Base-by-base conservation (phyloP, 2,888 invertebrate species). In the Caenorhabditis sp. region DNA sequence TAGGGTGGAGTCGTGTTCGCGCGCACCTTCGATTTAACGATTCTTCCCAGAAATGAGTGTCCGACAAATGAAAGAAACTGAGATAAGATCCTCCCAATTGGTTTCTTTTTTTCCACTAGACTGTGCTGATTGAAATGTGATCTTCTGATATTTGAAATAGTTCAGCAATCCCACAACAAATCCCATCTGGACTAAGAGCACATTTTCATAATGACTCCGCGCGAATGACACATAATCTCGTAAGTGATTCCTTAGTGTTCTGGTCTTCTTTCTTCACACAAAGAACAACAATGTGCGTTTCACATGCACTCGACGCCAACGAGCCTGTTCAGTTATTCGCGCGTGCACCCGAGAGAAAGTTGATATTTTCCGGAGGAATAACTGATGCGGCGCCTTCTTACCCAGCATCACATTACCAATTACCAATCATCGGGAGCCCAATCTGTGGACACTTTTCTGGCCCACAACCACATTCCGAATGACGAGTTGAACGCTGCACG, bases 361-460 rank as follows among this genome's bases (percentile, higher is more conserved):
- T 70, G 70, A 70, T 70, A 70, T 70, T 70, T 50, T 59, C 30
- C 17, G 32, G 22, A 50, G 45, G 59, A 70, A 70, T 70, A 59
- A 46, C 59, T 59, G 45, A 70, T 70, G 59, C 24, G 35, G 11
- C 53, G 46, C 17, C 13, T 4, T 32, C 46, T 15, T 13, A 35
- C 15, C 17, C 22, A 37, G 58, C 59, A 52, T 70, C 35, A 39
- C 24, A 53, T 70, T 70, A 70, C 70, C 70, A 70, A 70, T 70
- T 70, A 70, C 22, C 59, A 13, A 22, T 35, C 9, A 2, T 35
- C 35, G 13, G 13, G 30, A 11, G 4, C 24, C 8, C 41, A 8
- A 41, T 37, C 1, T 1, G 22, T 22, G 7, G 13, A 48, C n/a
- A 17, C 4, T 2, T 30, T 50, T 9, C 15, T 50, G 1, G 30